Base-by-base conservation (phyloP, 1,140 invertebrate genomes). In the Hydropsyche tenuis region DNA sequence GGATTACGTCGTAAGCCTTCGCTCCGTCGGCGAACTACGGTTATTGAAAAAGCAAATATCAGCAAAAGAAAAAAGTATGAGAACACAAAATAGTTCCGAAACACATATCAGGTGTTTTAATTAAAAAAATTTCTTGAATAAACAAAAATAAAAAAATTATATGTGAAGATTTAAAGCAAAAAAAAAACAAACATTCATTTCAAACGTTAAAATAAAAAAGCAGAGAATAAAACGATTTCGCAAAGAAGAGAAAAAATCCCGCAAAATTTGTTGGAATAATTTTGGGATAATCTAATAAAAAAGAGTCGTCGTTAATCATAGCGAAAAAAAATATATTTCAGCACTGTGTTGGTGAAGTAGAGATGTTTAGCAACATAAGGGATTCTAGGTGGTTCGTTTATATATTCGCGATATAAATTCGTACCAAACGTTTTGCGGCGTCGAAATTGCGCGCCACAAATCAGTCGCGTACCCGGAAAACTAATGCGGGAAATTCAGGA, bases 1-100 rank as follows among this genome's bases (percentile, higher is more conserved):
- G 68, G 68, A 70, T 70, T 70, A 70, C 51, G 23, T 25, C 18
- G 68, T 70, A 70, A 70, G 68, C 68, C 48, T 70, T 62, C 22
- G 12, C 43, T 14, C 22, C 11, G 12, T 56, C 23, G 68, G 11
- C 37, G 37, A 70, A 51, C 42, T 16, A 7, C 27, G 51, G 51
- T 27, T 53, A 70, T 53, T 56, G 68, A 53, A 46, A 70, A 45
- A 11, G 68, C 51, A 70, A 70, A 56, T 48, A 70, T 30, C n/a
- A 46, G n/a, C 12, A 12, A 7, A 27, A 12, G 48, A 23, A 70
- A 56, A 23, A 4, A 37, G 9, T 37, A 9, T 3, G 30, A 37
- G 9, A 5, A 51, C 7, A 51, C 46, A 20, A 51, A 16, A 51
- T 51, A 14, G 3, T 51, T n/a, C 14, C 14, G 30, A 37, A 37